Base-by-base conservation (phyloP, 2,888 invertebrate species). In the Stegana nigrithorax region DNA sequence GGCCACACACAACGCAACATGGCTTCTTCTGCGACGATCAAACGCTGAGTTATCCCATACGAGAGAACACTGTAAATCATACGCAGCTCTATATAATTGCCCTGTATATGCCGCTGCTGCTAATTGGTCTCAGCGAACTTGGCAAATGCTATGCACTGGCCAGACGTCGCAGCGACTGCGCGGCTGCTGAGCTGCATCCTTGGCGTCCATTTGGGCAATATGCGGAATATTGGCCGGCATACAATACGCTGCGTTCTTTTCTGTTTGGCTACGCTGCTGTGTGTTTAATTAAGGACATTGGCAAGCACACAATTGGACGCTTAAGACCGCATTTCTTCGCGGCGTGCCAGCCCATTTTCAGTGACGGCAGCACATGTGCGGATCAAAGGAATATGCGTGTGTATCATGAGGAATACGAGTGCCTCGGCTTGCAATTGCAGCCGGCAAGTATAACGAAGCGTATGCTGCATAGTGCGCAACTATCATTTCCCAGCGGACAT, bases 401-500 rank as follows among this genome's bases (percentile, higher is more conserved):
- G 27, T 75, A 79, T 36, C 70, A 79, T n/a, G 61, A 27, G 19
- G 29, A 4, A 8, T 79, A 75, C 62, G 59, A 14, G 42, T 75
- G 75, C 36, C 12, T 12, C 27, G 19, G n/a, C 17, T 12, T 21
- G 32, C 63, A 59, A 1, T 25, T 62, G 10, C n/a, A 10, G 10
- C 42, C 2, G 4, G 2, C 62, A 14, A 66, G 44, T 14, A 69
- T 63, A 39, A 67, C 57, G 0, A 4, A 25, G 27, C 55, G 63
- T 19, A 63, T 79, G 69, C 47, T 70, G 17, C 60, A 25, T 6
- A 71, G 71, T 25, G n/a, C 64, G 12, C 64, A 67, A 17, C 59
- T 71, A 6, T 82, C 82, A 27, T 81, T 82, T 71, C 81, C 81
- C 65, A 81, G 81, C 57, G 81, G 81, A 1, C 81, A 81, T 58